Percentiles rank a stretch among this genome's conserved stretches.
These are phyloP conservation scores for Bothrops jararaca DNA, from an alignment of 2,113 vertebrate species.

Conservation along the genomic window DNA sequence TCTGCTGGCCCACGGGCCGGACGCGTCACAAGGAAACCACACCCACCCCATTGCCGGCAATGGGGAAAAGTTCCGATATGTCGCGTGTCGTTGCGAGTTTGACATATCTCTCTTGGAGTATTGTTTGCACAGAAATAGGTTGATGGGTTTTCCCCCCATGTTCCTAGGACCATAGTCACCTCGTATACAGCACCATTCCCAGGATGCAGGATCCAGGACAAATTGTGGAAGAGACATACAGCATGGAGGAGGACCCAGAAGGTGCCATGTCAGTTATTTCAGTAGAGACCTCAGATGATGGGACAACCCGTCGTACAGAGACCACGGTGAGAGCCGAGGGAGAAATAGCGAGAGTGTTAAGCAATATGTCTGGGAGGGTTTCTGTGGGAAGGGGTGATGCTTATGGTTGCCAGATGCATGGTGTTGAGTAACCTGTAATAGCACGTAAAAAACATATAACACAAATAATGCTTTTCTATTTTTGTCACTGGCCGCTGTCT, in stretches of 20 bases:
- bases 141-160: background rate
- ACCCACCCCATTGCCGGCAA: too few species aligned
- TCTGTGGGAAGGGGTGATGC: background rate
- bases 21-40: too few species aligned
- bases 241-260: conserved; percentile 84
- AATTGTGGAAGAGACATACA: conserved; percentile 84
- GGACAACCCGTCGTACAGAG: conserved; percentile 88
- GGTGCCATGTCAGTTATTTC: conserved; percentile 80
- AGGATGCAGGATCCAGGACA: conserved; percentile 93
- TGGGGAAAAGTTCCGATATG: too few species aligned
- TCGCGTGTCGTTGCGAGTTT: too few species aligned
- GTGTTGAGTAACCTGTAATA: background rate
- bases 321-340: conserved; percentile 74
- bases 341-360: background rate
- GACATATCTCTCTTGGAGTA: background rate
- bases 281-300: conserved; percentile 85
- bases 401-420: background rate
- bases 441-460: background rate
- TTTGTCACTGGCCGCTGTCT: background rate
- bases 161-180: conserved; percentile 72
- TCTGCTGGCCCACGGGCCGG: too few species aligned
- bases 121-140: background rate
- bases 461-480: background rate
- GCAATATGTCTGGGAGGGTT: background rate
- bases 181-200: conserved; percentile 74